These are phyloP conservation scores for Philonicus albiceps DNA, from an alignment of 2,888 invertebrate genomes.

Conservation along the genomic window DNA sequence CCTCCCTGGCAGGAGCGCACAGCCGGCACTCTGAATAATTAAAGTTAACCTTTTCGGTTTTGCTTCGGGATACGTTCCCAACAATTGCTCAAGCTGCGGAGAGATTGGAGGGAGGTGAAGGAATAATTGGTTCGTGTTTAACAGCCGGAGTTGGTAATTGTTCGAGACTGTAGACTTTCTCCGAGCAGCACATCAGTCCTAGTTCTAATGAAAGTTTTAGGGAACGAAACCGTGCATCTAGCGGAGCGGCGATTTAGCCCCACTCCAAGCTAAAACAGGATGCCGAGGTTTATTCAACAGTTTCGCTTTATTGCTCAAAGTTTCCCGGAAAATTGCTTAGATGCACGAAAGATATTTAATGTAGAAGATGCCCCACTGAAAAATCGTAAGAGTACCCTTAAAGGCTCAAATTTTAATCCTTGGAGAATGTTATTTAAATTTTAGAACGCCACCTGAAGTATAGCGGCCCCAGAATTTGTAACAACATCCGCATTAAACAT, in stretches of 20 bases:
- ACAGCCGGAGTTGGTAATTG: conserved; percentile 8
- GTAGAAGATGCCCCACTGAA: background rate
- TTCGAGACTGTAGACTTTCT: background rate
- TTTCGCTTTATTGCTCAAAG: background rate
- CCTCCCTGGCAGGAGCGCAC: background rate
- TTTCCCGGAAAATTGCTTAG: background rate
- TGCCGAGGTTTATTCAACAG: background rate
- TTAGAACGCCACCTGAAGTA: background rate
- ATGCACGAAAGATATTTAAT: background rate
- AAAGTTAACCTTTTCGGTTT: conserved; percentile 24
- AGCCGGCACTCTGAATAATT: conserved; percentile 14
- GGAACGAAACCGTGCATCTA: background rate
- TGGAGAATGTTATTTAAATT: background rate
- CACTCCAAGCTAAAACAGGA: background rate
- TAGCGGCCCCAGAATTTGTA: background rate
- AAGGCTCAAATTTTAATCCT: background rate
- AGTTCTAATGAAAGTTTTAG: background rate
- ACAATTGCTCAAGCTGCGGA: conserved; percentile 5
- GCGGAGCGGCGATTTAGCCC: background rate
- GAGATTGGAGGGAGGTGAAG: background rate
- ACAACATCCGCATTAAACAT: background rate
- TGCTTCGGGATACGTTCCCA: conserved; percentile 1
- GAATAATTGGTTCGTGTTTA: conserved; percentile 20
- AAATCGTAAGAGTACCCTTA: background rate
- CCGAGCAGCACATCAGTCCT: background rate